Base-by-base conservation (phyloP, 2,888 invertebrate genomes). In the Philereme vetulata region DNA sequence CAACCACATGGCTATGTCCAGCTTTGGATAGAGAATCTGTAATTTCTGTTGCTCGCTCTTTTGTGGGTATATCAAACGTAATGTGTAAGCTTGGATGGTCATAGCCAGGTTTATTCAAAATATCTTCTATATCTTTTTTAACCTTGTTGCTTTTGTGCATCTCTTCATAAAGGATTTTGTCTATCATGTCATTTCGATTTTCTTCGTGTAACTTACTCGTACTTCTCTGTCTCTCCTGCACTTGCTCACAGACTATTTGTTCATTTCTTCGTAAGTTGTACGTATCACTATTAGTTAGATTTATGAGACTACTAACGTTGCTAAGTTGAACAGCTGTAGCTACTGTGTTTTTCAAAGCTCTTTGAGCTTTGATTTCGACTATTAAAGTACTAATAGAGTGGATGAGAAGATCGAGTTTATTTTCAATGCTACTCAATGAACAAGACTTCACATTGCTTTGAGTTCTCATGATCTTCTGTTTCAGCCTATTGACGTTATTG, bases 1-100 rank as follows among this genome's bases (percentile, higher is more conserved):
- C 51, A n/a, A 60, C 51, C 33, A 60, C 60, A 8, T 56, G 60
- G 43, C 68, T 62, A 3, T 60, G 36, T 45, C 43, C 58, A 5
- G 73, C 56, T 65, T 70, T 76, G 3, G 70, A 72, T 4, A 81
- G 60, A 5, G 85, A 85, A 34, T 72, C 72, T 1, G 82, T 81
- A 11, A 85, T 80, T 72, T 84, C 83, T 32, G 84, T 85, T n/a
- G 79, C 76, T 45, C 72, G 65, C 6, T 90, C 88, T 72, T 65
- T 84, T 0, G 84, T 88, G 1, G 86, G 85, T 51, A 83, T 76
- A 61, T 85, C 83, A 40, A 82, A 74, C 33, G 72, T 70, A 42
- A 84, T 74, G 62, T 80, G 75, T 36, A 78, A 71, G 47, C 47
- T 57, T 9, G 79, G 69, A 61, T 78, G 72, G 10, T 74, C 70